Evolutionary conservation across 2,113 vertebrate species (phyloP).

Genomic region (Hiodon tergisus): DNA sequence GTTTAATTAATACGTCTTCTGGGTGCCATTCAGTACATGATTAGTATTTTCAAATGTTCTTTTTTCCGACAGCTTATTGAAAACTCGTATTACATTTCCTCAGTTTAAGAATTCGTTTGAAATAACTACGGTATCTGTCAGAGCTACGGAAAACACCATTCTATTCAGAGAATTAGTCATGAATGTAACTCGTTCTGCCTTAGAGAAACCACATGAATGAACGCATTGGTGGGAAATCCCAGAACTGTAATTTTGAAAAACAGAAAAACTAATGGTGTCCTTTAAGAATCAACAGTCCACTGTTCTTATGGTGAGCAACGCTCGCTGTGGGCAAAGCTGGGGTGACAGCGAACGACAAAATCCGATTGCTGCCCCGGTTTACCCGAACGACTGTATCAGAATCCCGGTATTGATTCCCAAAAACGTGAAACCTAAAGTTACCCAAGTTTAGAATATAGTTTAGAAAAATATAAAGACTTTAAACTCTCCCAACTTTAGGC

Average conservation of each 20-base stretch:
- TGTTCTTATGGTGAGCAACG: background rate
- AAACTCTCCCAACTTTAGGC: too few relatives aligned
- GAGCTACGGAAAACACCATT: slow-evolving; percentile 18
- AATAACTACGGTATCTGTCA: background rate
- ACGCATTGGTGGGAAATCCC: slow-evolving; percentile 20
- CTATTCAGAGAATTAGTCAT: slow-evolving; percentile 11
- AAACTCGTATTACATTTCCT: background rate
- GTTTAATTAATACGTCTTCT: background rate
- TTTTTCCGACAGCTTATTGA: background rate
- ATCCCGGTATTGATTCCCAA: too few relatives aligned
- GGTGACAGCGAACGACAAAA: too few relatives aligned
- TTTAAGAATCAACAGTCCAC: background rate
- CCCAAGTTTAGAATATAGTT: too few relatives aligned
- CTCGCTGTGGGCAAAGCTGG: too few relatives aligned
- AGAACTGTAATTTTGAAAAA: slow-evolving; percentile 21
- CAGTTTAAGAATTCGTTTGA: background rate
- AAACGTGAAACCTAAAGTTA: too few relatives aligned
- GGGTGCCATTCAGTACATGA: background rate
- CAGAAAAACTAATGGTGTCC: slow-evolving; percentile 5
- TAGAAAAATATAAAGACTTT: too few relatives aligned
- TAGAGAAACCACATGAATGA: slow-evolving; percentile 26
- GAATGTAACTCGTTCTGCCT: slow-evolving; percentile 9
- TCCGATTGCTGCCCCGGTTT: too few relatives aligned
- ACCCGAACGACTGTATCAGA: too few relatives aligned
- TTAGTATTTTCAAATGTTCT: too few relatives aligned